Conservation (phyloP, 2,797 vertebrate genomes). For the Rousettus madagascariensis region DNA sequence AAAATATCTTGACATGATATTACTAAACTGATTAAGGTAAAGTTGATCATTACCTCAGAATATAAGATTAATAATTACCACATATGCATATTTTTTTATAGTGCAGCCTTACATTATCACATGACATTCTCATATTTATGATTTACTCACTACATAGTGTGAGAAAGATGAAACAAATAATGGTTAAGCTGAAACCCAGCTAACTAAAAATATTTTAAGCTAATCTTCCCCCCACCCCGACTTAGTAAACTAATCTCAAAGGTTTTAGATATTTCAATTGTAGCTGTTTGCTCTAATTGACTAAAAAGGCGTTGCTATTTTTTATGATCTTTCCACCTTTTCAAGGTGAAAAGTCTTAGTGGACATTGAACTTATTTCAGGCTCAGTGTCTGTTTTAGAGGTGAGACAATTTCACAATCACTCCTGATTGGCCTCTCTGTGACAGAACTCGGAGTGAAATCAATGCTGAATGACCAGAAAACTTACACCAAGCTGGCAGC, state of each 20-base stretch:
- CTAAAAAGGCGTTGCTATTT: not conserved
- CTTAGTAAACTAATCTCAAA: not conserved
- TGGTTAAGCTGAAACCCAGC: not conserved
- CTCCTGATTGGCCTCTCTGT: constrained; percentile 59
- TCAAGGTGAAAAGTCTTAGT: constrained; percentile 43
- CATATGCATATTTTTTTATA: not conserved
- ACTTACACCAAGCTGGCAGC: not conserved
- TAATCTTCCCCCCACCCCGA: not conserved
- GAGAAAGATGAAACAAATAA: not conserved
- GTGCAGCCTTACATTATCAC: not conserved
- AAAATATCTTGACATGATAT: not conserved
- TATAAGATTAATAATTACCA: not conserved
- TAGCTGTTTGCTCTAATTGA: not conserved
- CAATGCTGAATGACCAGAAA: constrained; percentile 54
- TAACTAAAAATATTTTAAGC: not conserved
- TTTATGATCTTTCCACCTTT: not conserved
- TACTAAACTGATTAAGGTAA: not conserved
- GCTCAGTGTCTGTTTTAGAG: constrained; percentile 54
- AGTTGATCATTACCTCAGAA: not conserved
- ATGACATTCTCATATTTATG: not conserved
- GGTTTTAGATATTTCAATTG: not conserved
- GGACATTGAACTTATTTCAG: constrained; percentile 51
- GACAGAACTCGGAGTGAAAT: constrained; percentile 55
- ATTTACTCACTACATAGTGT: not conserved
- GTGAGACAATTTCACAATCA: constrained; percentile 60